phyloP scores from a whole-genome alignment of 2,888 invertebrate genomes.

The Parnassius mnemosyne region DNA sequence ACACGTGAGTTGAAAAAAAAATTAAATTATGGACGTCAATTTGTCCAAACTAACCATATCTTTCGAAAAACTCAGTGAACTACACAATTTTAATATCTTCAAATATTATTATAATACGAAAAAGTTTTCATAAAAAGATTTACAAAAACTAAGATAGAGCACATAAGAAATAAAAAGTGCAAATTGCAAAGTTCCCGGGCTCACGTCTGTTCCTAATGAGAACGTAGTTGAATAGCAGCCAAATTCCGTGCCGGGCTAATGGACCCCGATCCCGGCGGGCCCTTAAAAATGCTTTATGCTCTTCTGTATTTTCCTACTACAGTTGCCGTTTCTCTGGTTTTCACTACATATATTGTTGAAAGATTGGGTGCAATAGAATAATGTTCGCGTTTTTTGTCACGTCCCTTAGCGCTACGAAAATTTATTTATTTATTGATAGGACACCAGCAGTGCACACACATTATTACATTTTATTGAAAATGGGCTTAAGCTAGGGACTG shows the following conservation, averaged over 20 bases:
- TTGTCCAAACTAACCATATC: too few species aligned
- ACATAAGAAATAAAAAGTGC: conserved; percentile 10
- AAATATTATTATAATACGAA: not conserved
- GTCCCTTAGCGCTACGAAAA: too few species aligned
- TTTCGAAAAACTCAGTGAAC: too few species aligned
- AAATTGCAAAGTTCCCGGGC: conserved; percentile 15
- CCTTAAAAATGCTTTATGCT: conserved; percentile 24
- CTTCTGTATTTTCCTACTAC: conserved; percentile 5
- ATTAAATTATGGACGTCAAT: too few species aligned
- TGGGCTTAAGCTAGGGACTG: too few species aligned
- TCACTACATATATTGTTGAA: not conserved
- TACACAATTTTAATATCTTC: too few species aligned
- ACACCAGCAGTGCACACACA: too few species aligned
- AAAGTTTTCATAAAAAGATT: conserved; percentile 1
- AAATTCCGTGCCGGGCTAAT: conserved; percentile 33
- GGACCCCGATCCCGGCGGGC: conserved; percentile 24
- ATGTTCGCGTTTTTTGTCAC: too few species aligned
- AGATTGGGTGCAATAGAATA: conserved; percentile 1
- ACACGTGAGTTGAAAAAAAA: too few species aligned
- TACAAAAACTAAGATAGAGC: conserved; percentile 3
- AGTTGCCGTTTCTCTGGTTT: conserved; percentile 5
- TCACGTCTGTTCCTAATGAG: conserved; percentile 26
- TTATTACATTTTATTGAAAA: too few species aligned
- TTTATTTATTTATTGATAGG: too few species aligned
- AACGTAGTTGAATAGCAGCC: conserved; percentile 27